phyloP scores from a whole-genome alignment of 2,797 vertebrate species.

The Notamacropus eugenii region DNA sequence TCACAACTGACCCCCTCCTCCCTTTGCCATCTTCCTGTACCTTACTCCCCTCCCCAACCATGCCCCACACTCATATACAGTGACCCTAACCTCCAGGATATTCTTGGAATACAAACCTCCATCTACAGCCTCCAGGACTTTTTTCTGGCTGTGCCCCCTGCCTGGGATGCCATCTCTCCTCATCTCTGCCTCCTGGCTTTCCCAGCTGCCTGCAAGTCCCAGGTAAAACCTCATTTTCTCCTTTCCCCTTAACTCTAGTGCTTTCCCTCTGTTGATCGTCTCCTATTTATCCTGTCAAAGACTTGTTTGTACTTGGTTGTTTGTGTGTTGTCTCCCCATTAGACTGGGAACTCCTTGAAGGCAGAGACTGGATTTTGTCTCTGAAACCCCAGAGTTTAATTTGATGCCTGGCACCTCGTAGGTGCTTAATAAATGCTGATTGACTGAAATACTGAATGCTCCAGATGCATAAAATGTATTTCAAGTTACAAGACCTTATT shows the following conservation, averaged over 20 bases:
- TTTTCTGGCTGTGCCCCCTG: background rate
- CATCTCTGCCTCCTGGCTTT: too few species aligned
- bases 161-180: background rate
- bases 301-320: too few species aligned
- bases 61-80: background rate
- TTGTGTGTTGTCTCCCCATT: background rate
- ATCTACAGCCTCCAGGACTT: background rate
- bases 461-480: background rate
- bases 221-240: background rate
- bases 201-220: too few species aligned
- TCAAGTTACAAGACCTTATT: too few species aligned
- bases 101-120: background rate
- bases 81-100: background rate
- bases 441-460: background rate
- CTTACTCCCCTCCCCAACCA: too few species aligned
- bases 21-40: too few species aligned
- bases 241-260: background rate
- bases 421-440: accelerated
- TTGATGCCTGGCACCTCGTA: background rate
- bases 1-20: too few species aligned
- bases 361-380: background rate
- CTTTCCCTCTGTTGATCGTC: too few species aligned
- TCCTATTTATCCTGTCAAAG: too few species aligned
- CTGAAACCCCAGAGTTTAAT: background rate
- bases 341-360: background rate